A percentile compares a stretch with the other conserved stretches of the same genome.
These are phyloP conservation scores for Anser cygnoides DNA, from an alignment of 2,113 vertebrate species.

Conservation along the genomic window DNA sequence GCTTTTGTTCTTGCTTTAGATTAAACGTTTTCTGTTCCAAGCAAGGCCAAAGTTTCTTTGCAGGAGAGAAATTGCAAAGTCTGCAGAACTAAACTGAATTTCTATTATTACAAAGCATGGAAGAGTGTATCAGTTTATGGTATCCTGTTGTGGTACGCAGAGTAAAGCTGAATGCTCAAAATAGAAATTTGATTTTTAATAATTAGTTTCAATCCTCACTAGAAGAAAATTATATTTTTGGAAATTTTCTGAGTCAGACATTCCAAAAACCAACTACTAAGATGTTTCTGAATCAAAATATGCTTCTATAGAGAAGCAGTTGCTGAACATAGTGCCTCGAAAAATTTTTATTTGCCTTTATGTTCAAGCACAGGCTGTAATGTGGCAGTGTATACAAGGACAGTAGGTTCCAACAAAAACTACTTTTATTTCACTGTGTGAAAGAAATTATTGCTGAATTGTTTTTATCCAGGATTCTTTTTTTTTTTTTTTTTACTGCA, in stretches of 20 bases:
- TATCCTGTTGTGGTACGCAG: background rate
- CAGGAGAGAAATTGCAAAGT: slow-evolving; percentile 7
- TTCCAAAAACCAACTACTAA: background rate
- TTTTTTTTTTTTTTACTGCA: background rate
- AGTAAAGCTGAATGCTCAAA: background rate
- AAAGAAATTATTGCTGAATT: background rate
- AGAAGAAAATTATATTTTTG: background rate
- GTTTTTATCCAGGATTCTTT: background rate
- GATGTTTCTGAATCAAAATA: background rate
- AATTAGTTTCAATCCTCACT: background rate
- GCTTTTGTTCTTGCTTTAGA: slow-evolving; percentile 44
- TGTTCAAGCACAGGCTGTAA: background rate
- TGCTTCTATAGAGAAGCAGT: background rate
- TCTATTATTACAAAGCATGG: background rate
- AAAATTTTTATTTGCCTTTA: background rate
- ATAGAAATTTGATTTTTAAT: background rate
- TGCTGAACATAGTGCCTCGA: background rate
- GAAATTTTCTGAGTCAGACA: background rate
- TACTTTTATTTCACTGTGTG: background rate
- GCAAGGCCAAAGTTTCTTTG: slow-evolving; percentile 37
- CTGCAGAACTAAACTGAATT: background rate
- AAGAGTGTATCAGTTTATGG: background rate
- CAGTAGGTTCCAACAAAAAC: background rate
- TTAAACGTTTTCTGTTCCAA: slow-evolving; percentile 34
- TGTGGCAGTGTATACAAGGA: background rate